phyloP scores from a whole-genome alignment of 2,888 invertebrate species.

The Auanema sp. region DNA sequence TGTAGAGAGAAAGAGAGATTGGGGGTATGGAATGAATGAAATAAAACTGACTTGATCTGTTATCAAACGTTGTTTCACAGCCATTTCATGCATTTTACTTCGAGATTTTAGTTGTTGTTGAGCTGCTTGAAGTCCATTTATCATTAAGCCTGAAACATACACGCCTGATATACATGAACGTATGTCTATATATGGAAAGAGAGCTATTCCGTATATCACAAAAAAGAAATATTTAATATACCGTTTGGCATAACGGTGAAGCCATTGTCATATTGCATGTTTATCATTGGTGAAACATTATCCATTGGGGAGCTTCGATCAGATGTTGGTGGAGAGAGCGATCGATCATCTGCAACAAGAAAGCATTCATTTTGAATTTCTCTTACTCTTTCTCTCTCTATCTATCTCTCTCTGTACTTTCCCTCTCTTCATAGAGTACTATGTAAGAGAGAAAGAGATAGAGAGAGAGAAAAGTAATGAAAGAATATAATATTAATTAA shows the following conservation, averaged over 20 bases:
- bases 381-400: constrained; percentile 7
- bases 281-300: constrained; percentile 15
- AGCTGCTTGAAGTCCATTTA: constrained; percentile 29
- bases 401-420: constrained; percentile 1
- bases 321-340: constrained; percentile 26
- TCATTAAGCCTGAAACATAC: constrained; percentile 22
- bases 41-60: constrained; percentile 56
- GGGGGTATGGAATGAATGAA: background rate
- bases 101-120: constrained; percentile 45
- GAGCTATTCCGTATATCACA: too few relatives aligned
- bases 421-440: background rate
- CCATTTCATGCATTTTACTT: constrained; percentile 64
- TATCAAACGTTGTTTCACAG: constrained; percentile 59
- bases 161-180: background rate
- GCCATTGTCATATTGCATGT: constrained; percentile 15
- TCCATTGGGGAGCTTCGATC: constrained; percentile 26
- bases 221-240: background rate
- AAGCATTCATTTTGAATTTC: background rate
- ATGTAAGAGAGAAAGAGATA: background rate
- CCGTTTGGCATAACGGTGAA: background rate
- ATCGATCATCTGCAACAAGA: constrained; percentile 17
- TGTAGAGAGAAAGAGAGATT: background rate
- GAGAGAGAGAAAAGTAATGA: background rate
- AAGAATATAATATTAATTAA: too few relatives aligned
- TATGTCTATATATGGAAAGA: too few relatives aligned